Evolutionary conservation across 2,888 invertebrate species (phyloP), one percentile per base, ranked within the genome.

Genomic region (Hetaerina titia): DNA sequence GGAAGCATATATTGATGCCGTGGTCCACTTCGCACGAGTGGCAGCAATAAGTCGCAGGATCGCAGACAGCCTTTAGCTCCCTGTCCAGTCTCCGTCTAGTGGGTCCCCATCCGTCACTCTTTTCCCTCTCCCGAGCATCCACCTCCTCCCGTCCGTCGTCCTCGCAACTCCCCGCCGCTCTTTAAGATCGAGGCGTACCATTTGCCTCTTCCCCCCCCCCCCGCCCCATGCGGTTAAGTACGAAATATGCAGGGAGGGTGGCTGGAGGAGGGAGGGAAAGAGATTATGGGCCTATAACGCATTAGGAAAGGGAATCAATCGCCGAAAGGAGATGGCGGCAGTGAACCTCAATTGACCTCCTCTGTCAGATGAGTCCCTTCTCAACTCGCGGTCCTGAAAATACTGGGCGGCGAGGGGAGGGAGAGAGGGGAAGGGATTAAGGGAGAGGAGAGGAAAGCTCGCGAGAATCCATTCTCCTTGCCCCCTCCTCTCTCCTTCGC

Each of bases 301-400:
- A 92, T 92, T 92, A 92, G 92, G 69, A 31, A 81, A 81, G 19
- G 56, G 92, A 92, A 92, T 92, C 92, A 92, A 92, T 92, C 92
- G 92, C 74, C 92, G 92, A 92, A 92, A 92, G 25, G 92, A 74
- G 92, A 81, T 81, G 81, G 64, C 92, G 92, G 92, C 74, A 92
- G 56, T 92, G 92, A 92, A 92, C 92, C 92, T n/a, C 92, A 92
- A 92, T 92, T 92, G 92, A 92, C 92, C 92, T 92, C 69, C 69
- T 81, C 81, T 81, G 81, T 92, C 92, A n/a, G n/a, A 92, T 74
- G 74, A 63, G 63, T 17, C 56, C 22, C 17, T 69, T 31, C 60
- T 90, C 31, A 22, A 81, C 81, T 81, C 81, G 81, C 81, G 81
- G 81, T 2, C 31, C 81, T 31, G 81, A 22, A 81, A 81, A 81